A percentile compares a stretch with the other conserved stretches of the same genome.
phyloP scores from a whole-genome alignment of 2,888 invertebrate genomes.

The Chymomyza procnemis region DNA sequence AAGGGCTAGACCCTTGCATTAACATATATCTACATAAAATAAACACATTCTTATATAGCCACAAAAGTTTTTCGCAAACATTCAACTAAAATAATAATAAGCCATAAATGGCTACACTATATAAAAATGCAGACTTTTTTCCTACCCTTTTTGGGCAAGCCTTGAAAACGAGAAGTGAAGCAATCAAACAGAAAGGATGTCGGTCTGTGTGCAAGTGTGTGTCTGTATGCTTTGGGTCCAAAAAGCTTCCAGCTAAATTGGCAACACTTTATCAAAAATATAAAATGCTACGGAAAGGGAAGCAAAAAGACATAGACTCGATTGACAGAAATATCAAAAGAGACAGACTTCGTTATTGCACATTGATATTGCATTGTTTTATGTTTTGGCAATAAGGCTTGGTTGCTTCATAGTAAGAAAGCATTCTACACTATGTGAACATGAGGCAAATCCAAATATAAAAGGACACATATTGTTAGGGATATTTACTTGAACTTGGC shows the following conservation, averaged over 20 bases:
- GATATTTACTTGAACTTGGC: no score
- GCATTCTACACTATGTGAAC: no score
- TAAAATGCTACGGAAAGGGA: conserved; percentile 70
- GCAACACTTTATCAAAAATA: conserved; percentile 72
- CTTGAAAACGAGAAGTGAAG: conserved; percentile 20
- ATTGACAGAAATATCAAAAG: no score
- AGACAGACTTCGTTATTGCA: no score
- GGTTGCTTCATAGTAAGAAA: no score
- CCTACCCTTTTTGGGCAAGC: neutral
- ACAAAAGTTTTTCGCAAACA: conserved; percentile 28
- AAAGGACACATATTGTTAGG: no score
- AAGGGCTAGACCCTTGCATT: conserved; percentile 9
- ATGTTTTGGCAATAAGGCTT: no score
- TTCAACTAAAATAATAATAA: conserved; percentile 65
- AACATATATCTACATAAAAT: conserved; percentile 41
- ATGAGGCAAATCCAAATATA: no score
- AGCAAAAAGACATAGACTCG: neutral
- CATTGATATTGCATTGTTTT: no score
- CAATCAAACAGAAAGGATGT: conserved; percentile 67
- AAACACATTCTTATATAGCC: conserved; percentile 23
- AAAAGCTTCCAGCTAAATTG: conserved; percentile 70
- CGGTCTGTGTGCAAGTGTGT: conserved; percentile 13
- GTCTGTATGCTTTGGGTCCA: conserved; percentile 27
- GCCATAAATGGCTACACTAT: conserved; percentile 46
- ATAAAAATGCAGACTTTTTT: neutral